Base-by-base conservation (phyloP, 2,113 vertebrate genomes). In the Choloepus hoffmanni region DNA sequence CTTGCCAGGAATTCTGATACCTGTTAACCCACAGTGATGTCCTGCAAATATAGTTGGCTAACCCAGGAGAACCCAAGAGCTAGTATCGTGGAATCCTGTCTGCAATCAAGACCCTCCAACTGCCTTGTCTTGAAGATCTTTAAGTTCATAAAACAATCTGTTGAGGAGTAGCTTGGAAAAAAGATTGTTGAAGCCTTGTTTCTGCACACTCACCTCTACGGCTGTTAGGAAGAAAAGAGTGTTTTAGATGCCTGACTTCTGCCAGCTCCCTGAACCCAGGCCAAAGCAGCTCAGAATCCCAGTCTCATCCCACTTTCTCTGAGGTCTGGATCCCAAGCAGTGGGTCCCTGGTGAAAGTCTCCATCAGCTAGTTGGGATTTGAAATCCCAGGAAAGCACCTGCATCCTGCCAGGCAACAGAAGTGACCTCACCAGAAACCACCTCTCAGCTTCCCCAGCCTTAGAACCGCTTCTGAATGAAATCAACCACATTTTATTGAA, bases 381-480 rank as follows among this genome's bases (percentile, higher is more conserved):
- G 86, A 45, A 92, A 92, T 73, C 55, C 78, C 88, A 74, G 74
- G 90, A 95, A 86, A 82, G 50, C 88, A 91, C 93, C 94, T 94
- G 62, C 26, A 77, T 87, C 60, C 79, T 86, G 78, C 74, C 86
- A 85, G 89, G 85, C 68, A 91, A n/a, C 36, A 93, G 58, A 91
- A 96, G 65, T 94, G 96, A 97, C 85, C 93, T 96, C 94, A 97
- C 83, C 53, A 21, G 89, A 95, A 96, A 93, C 92, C 89, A 91
- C 89, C 65, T 91, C 78, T 79, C 70, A 36, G 74, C 85, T 58
- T 86, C 89, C 79, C 93, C 86, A 81, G 89, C 65, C 76, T 92
- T 77, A 93, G 74, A 94, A 84, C 93, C 72, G 58, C 93, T 96
- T 78, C 73, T 21, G 78, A 76, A 86, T 92, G 82, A 94, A 92